phyloP scores from a whole-genome alignment of 2,113 vertebrate genomes.

The Callorhinus ursinus region DNA sequence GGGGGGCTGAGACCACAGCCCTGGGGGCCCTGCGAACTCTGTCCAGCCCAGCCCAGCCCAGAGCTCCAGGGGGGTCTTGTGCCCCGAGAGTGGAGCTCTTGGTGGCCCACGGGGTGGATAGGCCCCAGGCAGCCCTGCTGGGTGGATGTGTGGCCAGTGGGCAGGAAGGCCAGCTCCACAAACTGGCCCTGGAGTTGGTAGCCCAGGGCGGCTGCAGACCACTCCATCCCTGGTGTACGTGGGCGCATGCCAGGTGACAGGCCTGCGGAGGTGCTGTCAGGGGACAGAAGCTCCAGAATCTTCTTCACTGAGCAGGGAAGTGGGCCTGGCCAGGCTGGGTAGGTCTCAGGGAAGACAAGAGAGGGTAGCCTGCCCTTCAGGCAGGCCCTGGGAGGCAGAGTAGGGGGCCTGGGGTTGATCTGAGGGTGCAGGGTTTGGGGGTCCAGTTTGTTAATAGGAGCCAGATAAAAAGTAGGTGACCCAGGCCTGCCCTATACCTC shows the following conservation, averaged over 20 bases:
- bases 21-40: not conserved
- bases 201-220: not conserved
- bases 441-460: not conserved
- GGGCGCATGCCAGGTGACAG: not conserved
- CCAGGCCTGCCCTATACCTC: not conserved
- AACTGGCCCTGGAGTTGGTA: fast-evolving
- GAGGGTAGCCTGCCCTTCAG: not conserved
- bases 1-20: not conserved
- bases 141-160: not conserved
- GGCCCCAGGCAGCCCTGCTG: not conserved
- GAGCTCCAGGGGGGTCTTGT: not conserved
- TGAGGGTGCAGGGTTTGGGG: not conserved
- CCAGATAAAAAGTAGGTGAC: too few relatives aligned
- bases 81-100: not conserved
- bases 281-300: not conserved
- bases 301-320: not conserved
- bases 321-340: not conserved
- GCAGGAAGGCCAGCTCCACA: not conserved
- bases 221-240: fast-evolving
- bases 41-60: not conserved
- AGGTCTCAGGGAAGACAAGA: not conserved
- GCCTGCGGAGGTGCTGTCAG: not conserved
- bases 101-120: not conserved
- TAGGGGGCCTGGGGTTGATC: not conserved
- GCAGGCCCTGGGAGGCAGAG: fast-evolving